phyloP scores from a whole-genome alignment of 2,113 vertebrate species.

The Cinclus cinclus region DNA sequence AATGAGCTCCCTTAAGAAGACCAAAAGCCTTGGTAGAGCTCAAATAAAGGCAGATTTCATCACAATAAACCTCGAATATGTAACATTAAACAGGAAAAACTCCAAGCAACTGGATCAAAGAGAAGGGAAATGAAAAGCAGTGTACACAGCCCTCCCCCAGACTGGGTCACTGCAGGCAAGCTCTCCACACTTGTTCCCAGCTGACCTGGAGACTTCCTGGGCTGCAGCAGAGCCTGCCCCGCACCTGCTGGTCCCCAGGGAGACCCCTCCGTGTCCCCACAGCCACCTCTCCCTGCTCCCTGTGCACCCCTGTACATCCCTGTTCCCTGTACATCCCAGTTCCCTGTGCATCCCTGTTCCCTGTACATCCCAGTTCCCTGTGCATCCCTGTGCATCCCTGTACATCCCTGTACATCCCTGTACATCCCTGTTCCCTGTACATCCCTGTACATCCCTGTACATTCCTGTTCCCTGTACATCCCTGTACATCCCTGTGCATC shows the following conservation, averaged over 20 bases:
- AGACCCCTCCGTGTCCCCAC: background rate
- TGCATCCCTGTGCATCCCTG: background rate
- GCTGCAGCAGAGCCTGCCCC: background rate
- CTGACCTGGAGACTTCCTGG: background rate
- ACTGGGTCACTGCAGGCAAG: background rate
- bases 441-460: background rate
- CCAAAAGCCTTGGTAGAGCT: conserved; percentile 28
- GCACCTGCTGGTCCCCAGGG: accelerated
- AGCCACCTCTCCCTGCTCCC: background rate
- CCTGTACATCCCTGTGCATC: background rate
- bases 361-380: background rate
- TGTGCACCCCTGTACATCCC: background rate
- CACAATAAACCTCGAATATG: background rate
- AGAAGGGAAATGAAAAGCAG: background rate
- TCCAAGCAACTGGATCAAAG: background rate
- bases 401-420: background rate
- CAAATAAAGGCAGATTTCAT: conserved; percentile 16
- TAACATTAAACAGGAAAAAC: background rate
- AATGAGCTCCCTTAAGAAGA: conserved; percentile 55
- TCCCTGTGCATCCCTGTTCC: background rate
- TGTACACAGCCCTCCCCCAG: background rate
- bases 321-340: background rate
- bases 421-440: too few relatives aligned
- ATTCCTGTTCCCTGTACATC: background rate
- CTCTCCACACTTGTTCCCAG: background rate